Evolutionary conservation across 1,140 invertebrate genomes (phyloP).

Genomic region (Cotesia glomerata): DNA sequence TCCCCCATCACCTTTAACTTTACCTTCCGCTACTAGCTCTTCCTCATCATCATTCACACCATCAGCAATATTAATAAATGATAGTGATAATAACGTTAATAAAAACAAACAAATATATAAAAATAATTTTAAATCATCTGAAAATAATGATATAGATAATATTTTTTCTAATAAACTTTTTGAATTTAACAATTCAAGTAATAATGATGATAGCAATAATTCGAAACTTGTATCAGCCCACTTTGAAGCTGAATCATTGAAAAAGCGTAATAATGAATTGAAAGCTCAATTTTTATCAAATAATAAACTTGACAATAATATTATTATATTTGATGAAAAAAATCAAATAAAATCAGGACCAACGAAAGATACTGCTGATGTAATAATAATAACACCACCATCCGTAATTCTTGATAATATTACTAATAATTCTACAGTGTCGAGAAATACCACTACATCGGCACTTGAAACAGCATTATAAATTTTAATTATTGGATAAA

Average conservation of each 20-base stretch:
- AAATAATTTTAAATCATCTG: too few relatives aligned
- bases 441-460: conserved; percentile 57
- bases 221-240: too few relatives aligned
- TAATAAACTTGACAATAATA: conserved; percentile 29
- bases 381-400: conserved; percentile 31
- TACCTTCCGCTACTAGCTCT: not conserved
- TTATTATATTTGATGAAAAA: conserved; percentile 41
- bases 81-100: too few relatives aligned
- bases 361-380: conserved; percentile 31
- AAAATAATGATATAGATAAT: too few relatives aligned
- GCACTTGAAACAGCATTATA: conserved; percentile 59
- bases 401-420: not conserved
- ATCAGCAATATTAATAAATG: not conserved
- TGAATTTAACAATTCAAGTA: too few relatives aligned
- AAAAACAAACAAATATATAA: too few relatives aligned
- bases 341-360: conserved; percentile 57
- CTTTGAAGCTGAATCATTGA: not conserved
- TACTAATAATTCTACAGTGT: conserved; percentile 31
- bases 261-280: conserved; percentile 52
- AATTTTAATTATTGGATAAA: too few relatives aligned
- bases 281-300: conserved; percentile 51
- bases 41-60: conserved; percentile 32
- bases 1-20: conserved; percentile 21
- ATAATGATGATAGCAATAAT: too few relatives aligned
- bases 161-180: too few relatives aligned